phyloP scores from a whole-genome alignment of 2,797 vertebrate species.

The Kryptolebias ocellatus region DNA sequence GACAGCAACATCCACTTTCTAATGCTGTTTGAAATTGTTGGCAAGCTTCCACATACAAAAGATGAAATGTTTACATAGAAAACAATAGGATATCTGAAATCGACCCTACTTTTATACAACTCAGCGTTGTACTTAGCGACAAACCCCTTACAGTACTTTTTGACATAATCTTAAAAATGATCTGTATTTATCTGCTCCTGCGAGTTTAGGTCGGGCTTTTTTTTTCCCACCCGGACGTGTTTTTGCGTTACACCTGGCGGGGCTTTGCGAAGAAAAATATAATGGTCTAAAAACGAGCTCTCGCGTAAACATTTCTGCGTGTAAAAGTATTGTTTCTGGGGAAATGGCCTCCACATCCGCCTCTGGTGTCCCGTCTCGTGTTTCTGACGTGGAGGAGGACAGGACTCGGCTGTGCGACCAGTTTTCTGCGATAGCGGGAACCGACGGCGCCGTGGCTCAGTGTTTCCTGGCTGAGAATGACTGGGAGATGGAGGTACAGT shows the following conservation, averaged over 20 bases:
- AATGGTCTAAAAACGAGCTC: background rate
- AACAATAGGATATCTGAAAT: no score
- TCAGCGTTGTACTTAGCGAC: no score
- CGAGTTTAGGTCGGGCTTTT: no score
- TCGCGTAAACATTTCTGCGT: background rate
- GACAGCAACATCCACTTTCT: no score
- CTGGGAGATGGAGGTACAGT: conserved; percentile 88
- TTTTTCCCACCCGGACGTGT: conserved; percentile 29
- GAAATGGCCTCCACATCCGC: conserved; percentile 27
- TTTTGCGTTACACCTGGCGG: conserved; percentile 25
- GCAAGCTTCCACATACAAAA: no score
- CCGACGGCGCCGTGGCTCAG: conserved; percentile 80
- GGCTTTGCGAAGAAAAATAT: background rate
- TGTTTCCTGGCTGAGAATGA: conserved; percentile 84
- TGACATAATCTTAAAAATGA: no score
- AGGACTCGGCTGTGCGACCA: conserved; percentile 80
- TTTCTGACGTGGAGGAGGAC: conserved; percentile 56
- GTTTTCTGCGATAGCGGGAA: conserved; percentile 82
- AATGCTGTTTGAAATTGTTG: no score
- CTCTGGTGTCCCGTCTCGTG: conserved; percentile 38
- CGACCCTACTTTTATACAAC: no score
- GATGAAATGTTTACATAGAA: no score
- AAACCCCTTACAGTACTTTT: no score
- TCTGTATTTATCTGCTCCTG: no score
- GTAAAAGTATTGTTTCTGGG: background rate